A percentile compares a stretch with the other conserved stretches of the same genome.
Conservation (phyloP, 53 echinoderm and acorn worm genomes). For the Antedon mediterranea region DNA sequence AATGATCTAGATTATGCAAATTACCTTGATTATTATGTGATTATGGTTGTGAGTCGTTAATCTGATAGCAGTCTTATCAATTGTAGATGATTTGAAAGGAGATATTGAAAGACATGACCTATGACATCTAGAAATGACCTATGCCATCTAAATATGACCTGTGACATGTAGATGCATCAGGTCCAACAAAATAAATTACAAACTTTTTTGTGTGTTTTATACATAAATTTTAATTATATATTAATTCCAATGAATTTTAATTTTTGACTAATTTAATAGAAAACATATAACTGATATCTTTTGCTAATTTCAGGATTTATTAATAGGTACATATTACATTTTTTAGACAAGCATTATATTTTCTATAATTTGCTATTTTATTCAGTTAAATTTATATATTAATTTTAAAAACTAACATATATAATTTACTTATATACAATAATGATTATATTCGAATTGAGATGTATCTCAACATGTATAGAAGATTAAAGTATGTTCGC, state of each 20-base stretch:
- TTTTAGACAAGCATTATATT: neutral
- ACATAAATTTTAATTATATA: too few species aligned
- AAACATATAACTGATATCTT: neutral
- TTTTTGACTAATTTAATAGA: neutral
- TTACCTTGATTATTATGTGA: neutral
- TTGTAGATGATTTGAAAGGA: neutral
- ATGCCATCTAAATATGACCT: too few species aligned
- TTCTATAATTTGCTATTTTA: neutral
- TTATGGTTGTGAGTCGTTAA: neutral
- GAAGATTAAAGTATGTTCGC: too few species aligned
- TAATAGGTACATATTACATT: neutral
- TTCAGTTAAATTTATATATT: neutral
- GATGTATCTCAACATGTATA: neutral
- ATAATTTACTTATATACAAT: neutral
- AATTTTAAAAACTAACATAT: neutral
- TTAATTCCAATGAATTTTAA: neutral
- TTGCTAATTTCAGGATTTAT: neutral
- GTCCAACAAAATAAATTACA: too few species aligned
- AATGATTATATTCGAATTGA: neutral
- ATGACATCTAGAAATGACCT: neutral
- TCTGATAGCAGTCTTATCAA: neutral
- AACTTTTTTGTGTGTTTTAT: too few species aligned
- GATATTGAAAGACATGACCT: neutral
- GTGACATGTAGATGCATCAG: too few species aligned
- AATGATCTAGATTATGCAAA: neutral